Percentiles rank a stretch among this genome's conserved stretches.
phyloP scores from a whole-genome alignment of 2,113 vertebrate genomes.

The Isurus oxyrinchus region DNA sequence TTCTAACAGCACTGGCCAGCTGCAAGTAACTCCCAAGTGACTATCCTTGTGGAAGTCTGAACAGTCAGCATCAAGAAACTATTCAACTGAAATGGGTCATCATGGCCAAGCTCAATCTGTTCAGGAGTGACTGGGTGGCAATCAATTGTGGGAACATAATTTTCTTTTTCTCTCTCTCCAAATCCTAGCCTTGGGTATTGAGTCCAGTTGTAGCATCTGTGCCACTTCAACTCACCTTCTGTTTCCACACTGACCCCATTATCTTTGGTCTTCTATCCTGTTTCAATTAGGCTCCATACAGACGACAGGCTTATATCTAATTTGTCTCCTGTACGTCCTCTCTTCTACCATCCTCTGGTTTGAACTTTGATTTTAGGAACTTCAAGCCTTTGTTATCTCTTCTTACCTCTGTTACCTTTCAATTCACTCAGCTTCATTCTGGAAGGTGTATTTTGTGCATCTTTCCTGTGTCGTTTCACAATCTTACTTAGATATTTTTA shows the following conservation, averaged over 20 bases:
- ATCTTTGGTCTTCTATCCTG: background rate
- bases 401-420: background rate
- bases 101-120: background rate
- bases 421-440: background rate
- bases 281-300: background rate
- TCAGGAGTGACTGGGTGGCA: background rate
- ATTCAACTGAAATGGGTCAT: background rate
- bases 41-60: background rate
- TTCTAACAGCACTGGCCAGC: background rate
- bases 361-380: background rate
- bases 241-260: background rate
- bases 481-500: background rate
- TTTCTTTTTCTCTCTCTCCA: background rate
- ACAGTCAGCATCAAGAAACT: background rate
- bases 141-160: background rate
- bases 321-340: background rate
- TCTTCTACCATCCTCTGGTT: background rate
- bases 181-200: background rate
- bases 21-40: background rate
- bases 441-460: background rate
- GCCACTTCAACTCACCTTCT: background rate
- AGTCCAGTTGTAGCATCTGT: background rate
- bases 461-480: background rate
- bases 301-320: background rate
- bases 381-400: background rate